Base-by-base conservation (phyloP, 2,888 invertebrate species). In the Aleiodes testaceus region DNA sequence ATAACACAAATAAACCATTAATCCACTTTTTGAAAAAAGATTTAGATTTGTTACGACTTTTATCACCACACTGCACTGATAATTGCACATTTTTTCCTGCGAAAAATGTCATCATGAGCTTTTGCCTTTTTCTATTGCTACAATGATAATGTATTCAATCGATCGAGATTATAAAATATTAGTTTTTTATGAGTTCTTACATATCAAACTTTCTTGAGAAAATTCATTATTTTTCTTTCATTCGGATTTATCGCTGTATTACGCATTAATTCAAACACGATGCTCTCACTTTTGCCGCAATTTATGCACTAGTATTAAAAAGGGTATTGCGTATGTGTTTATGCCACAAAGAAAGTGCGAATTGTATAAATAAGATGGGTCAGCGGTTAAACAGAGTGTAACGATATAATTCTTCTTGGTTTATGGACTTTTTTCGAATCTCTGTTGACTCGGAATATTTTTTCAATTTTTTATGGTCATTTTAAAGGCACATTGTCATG, bases 361-460 rank as follows among this genome's bases (percentile, higher is more conserved):
- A 9, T 30, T 26, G 52, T 70, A 45, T 55, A 18, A 64, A 66
- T 66, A 69, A 72, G 75, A 70, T 73, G 72, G 76, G 75, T 73
- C 75, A 76, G 65, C 49, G 69, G 72, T 66, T 79, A 80, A 79
- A 79, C 77, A 77, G 80, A 79, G 77, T 80, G 78, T 80, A 77
- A 80, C 77, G 78, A 61, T 74, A 68, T 65, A 65, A 64, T 16
- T 50, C 50, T 2, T 12, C n/a, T 45, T 42, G 22, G 42, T 45
- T 18, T 11, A 45, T 36, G 7, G 36, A 36, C 36, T 7, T 11
- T 36, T 36, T 36, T 36, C 36, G 12, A 44, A 0, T 12, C 9
- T 36, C 16, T 12, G 18, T 59, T 11, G 36, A 59, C 44, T 16
- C 20, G 4, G 14, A 22, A 45, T 59, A 36, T 9, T 36, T 36